These are phyloP conservation scores for Chaetophractus vellerosus DNA, from an alignment of 2,797 vertebrate species.

Conservation along the genomic window DNA sequence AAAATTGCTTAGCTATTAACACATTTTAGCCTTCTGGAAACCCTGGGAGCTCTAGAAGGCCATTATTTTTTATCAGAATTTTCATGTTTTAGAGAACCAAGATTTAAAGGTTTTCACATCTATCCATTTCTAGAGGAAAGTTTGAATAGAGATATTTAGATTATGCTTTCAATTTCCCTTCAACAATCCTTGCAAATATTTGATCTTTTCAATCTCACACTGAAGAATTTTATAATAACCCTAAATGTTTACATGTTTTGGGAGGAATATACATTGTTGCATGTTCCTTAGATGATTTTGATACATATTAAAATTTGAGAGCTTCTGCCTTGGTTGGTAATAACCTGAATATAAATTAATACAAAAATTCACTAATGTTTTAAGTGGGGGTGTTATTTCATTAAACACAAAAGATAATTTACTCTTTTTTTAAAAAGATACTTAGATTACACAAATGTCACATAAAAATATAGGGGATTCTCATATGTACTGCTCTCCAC, in stretches of 20 bases:
- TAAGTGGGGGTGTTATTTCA: neutral
- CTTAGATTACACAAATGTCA: no score
- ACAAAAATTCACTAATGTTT: neutral
- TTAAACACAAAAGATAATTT: neutral
- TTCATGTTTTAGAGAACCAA: neutral
- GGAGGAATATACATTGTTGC: neutral
- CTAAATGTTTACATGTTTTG: neutral
- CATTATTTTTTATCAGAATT: neutral
- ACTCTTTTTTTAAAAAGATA: neutral
- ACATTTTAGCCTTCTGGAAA: slow-evolving; percentile 19
- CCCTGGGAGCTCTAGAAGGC: neutral
- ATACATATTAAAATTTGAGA: neutral
- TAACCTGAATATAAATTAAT: slow-evolving; percentile 5
- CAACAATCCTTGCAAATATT: neutral
- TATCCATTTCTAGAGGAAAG: neutral
- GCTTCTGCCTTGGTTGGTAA: neutral
- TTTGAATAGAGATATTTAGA: neutral
- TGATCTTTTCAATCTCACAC: neutral
- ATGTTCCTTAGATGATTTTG: neutral
- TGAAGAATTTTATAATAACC: neutral
- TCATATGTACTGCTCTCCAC: no score
- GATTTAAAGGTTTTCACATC: neutral
- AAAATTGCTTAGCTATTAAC: neutral
- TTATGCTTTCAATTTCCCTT: slow-evolving; percentile 8
- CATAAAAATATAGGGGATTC: no score